Evolutionary conservation across 2,888 invertebrate genomes (phyloP).

Genomic region (Limnephilus lunatus): DNA sequence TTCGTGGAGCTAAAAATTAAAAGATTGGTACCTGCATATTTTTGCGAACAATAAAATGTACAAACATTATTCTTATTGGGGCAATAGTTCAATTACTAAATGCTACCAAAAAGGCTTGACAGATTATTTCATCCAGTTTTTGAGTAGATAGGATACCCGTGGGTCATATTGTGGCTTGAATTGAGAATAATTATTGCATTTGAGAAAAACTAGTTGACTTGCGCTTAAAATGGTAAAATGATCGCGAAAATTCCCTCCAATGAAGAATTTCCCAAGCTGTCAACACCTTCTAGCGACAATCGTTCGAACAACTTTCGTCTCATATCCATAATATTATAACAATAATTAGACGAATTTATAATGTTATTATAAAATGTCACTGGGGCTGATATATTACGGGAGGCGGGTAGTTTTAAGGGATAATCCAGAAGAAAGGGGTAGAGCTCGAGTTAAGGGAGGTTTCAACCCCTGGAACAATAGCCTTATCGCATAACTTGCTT

Average conservation of each 20-base stretch:
- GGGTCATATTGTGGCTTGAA: no score
- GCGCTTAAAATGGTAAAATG: neutral
- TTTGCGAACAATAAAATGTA: no score
- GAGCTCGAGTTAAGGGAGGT: slow-evolving; percentile 12
- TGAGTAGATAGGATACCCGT: no score
- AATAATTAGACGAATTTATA: slow-evolving; percentile 63
- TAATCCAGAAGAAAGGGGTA: slow-evolving; percentile 43
- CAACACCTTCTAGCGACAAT: slow-evolving; percentile 53
- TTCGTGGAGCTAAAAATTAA: no score
- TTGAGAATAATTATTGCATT: no score
- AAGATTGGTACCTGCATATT: no score
- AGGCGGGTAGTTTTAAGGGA: slow-evolving; percentile 31
- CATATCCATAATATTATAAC: slow-evolving; percentile 64
- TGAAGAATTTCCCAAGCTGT: slow-evolving; percentile 14
- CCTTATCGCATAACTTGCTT: slow-evolving; percentile 52
- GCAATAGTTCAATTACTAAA: no score
- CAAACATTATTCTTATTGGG: no score
- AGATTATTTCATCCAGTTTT: no score
- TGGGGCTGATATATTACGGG: slow-evolving; percentile 43
- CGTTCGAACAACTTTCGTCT: slow-evolving; percentile 63
- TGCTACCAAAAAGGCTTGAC: no score
- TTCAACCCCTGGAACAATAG: slow-evolving; percentile 43
- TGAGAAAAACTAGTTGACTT: no score
- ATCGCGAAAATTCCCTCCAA: neutral
- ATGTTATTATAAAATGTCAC: slow-evolving; percentile 50